Base-by-base conservation (phyloP, 2,888 invertebrate genomes). In the Caenorhabditis doughertyi region DNA sequence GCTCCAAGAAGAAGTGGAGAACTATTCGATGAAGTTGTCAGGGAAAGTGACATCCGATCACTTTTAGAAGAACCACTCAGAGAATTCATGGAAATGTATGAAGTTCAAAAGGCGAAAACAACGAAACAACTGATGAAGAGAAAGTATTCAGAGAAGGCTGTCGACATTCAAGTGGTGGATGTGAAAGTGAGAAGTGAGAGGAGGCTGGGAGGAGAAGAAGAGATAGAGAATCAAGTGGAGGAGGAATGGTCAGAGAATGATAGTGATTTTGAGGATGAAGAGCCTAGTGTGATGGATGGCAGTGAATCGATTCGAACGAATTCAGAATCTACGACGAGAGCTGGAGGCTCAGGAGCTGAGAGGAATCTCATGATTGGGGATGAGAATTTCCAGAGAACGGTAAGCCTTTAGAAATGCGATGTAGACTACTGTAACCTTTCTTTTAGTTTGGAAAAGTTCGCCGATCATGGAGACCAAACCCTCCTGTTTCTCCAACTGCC, bases 371-470 rank as follows among this genome's bases (percentile, higher is more conserved):
- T 23, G 18, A 23, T 53, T 3, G 77, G 70, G 44, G 71, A 71
- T 18, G 79, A 79, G 71, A 62, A 79, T 51, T 70, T 70, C 21
- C 44, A 64, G 27, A 70, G 70, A 64, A 64, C 56, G 47, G 71
- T 79, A 29, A 23, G 68, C 18, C n/a, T n/a, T n/a, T 44, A 16
- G 8, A 18, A 53, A 53, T 21, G 16, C 9, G 16, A 13, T 39
- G 9, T 13, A 39, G 4, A 9, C 11, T 3, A 39, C 9, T 13
- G 9, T 39, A 2, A 39, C 39, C 16, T 13, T 39, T 13, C 32
- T 76, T 76, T 27, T 60, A 76, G 76, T 68, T 58, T 32, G 76
- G 76, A 68, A 76, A 68, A 76, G 67, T 76, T 5, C 76, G 76
- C 25, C 67, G 76, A 8, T 21, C 67, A 0, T 76, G 76, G 76